These are phyloP conservation scores for Takifugu rubripes DNA, from an alignment of 2,797 vertebrate species.

Conservation along the genomic window DNA sequence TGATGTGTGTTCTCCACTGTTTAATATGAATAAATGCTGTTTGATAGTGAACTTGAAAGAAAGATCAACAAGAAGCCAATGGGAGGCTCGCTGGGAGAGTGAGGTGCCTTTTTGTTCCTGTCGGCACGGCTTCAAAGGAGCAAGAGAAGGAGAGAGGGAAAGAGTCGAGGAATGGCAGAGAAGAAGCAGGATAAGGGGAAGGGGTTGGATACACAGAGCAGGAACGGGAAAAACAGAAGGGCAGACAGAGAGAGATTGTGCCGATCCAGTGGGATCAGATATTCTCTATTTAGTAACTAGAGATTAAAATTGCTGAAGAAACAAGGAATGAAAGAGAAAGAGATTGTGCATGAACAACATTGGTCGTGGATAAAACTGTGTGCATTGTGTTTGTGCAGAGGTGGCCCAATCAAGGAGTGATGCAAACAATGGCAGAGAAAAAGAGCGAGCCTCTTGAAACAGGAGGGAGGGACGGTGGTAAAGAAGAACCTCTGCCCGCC, in stretches of 20 bases:
- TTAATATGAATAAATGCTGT: slow-evolving; percentile 72
- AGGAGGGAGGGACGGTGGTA: slow-evolving; percentile 68
- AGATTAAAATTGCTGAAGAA: slow-evolving; percentile 30
- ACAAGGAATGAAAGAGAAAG: neutral
- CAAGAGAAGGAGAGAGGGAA: slow-evolving; percentile 18
- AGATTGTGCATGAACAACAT: slow-evolving; percentile 66
- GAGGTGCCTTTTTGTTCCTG: slow-evolving; percentile 60
- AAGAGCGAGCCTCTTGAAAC: slow-evolving; percentile 68
- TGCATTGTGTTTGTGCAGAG: slow-evolving; percentile 86
- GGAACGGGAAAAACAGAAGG: slow-evolving; percentile 20
- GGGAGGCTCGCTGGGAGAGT: slow-evolving; percentile 67
- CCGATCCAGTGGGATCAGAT: slow-evolving; percentile 26
- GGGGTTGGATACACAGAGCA: slow-evolving; percentile 32
- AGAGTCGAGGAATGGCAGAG: slow-evolving; percentile 37
- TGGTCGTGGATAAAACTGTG: slow-evolving; percentile 68
- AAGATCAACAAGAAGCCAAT: slow-evolving; percentile 67
- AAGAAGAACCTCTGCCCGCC: slow-evolving; percentile 74
- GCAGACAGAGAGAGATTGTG: slow-evolving; percentile 61
- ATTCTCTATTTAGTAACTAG: slow-evolving; percentile 25
- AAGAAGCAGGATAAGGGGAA: slow-evolving; percentile 46
- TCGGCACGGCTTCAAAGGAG: slow-evolving; percentile 78
- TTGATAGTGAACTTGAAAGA: slow-evolving; percentile 76
- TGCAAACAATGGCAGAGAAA: slow-evolving; percentile 78
- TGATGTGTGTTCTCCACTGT: slow-evolving; percentile 65
- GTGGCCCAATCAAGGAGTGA: slow-evolving; percentile 82